Evolutionary conservation across 2,113 vertebrate species (phyloP), one percentile per base, ranked within the genome.

Genomic region (Panthera uncia): DNA sequence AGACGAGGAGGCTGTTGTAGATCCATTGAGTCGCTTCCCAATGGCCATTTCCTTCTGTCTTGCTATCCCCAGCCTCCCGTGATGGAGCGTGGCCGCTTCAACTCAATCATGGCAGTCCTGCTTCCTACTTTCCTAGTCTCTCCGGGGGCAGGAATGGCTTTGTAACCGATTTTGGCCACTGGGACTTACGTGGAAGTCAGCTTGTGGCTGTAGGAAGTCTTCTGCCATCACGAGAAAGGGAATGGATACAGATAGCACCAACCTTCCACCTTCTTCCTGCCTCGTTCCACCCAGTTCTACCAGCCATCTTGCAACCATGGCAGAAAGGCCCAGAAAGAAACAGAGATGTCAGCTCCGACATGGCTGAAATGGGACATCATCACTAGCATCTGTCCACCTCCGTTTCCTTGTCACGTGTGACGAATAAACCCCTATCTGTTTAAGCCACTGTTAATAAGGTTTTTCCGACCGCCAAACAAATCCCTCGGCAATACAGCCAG

Each of bases 401-500:
- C 52, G 38, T 52, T 31, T 74, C 82, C 57, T 25, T 71, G 55
- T 69, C 52, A 76, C 33, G 9, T 1, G 29, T 89, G 65, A 73
- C 57, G 50, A 63, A 68, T 33, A 84, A 93, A n/a, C 2, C 14
- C 69, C 41, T 81, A 15, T 82, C 83, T 80, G 29, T 82, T 38
- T 81, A 71, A 95, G 57, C 14, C 23, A 2, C 52, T 55, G 48
- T 63, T 83, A 65, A 19, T 57, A 36, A 85, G 68, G 33, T 11
- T 88, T 84, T 82, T 33, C 41, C 25, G 45, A 23, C 4, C 89
- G 36, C 66, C 79, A 91, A 31, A 82, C 76, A 94, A 31, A 78
- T 55, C 66, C 31, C 50, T 73, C 52, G n/a, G 52, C 55, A 68
- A 38, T 38, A n/a, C 0, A 79, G 3, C 33, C 25, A 83, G 61